A percentile compares a stretch with the other conserved stretches of the same genome.
These are phyloP conservation scores for Scarus forsteni DNA, from an alignment of 2,797 vertebrate species.

Conservation along the genomic window DNA sequence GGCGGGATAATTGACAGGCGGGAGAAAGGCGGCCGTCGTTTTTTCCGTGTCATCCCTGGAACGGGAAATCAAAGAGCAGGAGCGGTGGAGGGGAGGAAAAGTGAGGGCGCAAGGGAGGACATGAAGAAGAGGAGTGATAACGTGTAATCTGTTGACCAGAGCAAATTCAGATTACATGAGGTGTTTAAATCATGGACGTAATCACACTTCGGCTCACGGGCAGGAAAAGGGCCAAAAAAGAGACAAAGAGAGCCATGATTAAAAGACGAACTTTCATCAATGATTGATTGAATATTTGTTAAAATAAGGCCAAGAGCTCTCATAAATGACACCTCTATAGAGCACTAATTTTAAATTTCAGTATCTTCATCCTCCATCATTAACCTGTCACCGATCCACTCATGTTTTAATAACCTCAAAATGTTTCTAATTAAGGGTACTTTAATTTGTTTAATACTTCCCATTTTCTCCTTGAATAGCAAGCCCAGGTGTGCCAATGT, in stretches of 20 bases:
- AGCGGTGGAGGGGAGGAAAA: constrained; percentile 50
- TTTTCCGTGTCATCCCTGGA: constrained; percentile 60
- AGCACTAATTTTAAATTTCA: constrained; percentile 21
- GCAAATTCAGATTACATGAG: constrained; percentile 45
- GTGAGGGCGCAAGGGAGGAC: constrained; percentile 53
- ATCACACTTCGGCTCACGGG: constrained; percentile 1
- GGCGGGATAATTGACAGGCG: constrained; percentile 88
- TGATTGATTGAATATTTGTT: constrained; percentile 4
- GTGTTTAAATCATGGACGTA: constrained; percentile 32
- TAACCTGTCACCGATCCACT: constrained; percentile 21
- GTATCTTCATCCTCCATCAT: constrained; percentile 24
- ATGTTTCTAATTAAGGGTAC: constrained; percentile 22
- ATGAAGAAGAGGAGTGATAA: constrained; percentile 38
- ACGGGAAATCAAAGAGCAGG: constrained; percentile 61
- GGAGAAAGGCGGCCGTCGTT: constrained; percentile 84
- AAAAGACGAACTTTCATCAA: neutral
- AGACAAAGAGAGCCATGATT: constrained; percentile 10
- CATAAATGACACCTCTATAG: neutral
- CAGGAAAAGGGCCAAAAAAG: neutral
- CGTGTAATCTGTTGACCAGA: constrained; percentile 45
- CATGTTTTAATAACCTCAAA: constrained; percentile 8
- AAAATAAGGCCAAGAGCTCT: neutral
- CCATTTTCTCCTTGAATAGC: neutral
- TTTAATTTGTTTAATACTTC: constrained; percentile 9
- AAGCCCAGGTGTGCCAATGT: neutral